Base-by-base conservation (phyloP, 37 sponge, comb jelly and placozoan species). In the Amphimedon queenslandica region DNA sequence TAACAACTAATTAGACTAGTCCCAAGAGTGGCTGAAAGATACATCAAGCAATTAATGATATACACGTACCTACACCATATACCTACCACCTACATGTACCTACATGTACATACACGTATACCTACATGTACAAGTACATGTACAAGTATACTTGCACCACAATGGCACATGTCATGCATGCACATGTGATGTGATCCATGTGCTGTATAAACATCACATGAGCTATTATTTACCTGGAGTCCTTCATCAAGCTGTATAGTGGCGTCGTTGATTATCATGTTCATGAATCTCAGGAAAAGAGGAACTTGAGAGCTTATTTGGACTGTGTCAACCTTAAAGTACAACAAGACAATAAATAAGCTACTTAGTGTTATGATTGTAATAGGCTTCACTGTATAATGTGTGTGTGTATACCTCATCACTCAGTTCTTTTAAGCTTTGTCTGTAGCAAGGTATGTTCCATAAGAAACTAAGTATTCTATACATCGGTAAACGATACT, bases 251-350 rank as follows among this genome's bases (percentile, higher is more conserved):
- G 77, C 58, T 95, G 84, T n/a, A 93, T 74, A 23, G 84, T 95
- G 57, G 96, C 92, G 76, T 99, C 99, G 77, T 99, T 99, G 25
- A 99, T 42, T 57, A 99, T 81, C 86, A 96, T 87, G 74, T 99
- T 92, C 58, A 95, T 79, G 65, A 96, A 99, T 34, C 77, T 38
- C 24, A 93, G 84, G 23, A 93, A 92, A 4, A 84, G 32, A 20
- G 91, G 87, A 30, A 71, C 65, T 39, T 71, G 66, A 21, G 57
- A 31, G 10, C 38, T 38, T 1, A 60, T 30, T 23, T 84, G 53
- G 31, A 56, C 67, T 5, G 36, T 18, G 20, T 71, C 23, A 16
- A 56, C 78, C 77, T 77, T 40, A 0, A 25, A 60, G 61, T 25
- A 60, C 5, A 60, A 25, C 28, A 60, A 11, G 28, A n/a, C 8